Conservation (phyloP, 2,113 vertebrate genomes). For the Tor tambroides region DNA sequence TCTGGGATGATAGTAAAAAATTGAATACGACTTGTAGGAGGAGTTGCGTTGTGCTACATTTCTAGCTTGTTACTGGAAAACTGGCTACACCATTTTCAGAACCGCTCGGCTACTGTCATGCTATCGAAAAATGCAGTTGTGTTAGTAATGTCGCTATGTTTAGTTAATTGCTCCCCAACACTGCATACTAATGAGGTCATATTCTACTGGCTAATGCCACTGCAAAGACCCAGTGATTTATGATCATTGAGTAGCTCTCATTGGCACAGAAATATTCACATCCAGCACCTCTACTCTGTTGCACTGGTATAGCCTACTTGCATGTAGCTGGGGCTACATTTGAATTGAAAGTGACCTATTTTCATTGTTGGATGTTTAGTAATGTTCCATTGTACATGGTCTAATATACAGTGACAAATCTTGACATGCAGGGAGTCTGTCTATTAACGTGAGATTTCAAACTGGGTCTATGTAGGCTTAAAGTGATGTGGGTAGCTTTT, state of each 20-base stretch:
- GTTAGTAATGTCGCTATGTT: neutral
- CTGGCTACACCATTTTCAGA: neutral
- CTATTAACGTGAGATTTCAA: conserved; percentile 28
- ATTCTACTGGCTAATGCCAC: conserved; percentile 63
- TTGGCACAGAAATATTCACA: conserved; percentile 49
- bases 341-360: conserved; percentile 50
- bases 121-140: neutral
- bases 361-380: conserved; percentile 47
- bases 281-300: conserved; percentile 51
- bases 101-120: neutral
- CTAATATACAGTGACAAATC: conserved; percentile 61
- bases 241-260: conserved; percentile 57
- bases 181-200: conserved; percentile 60
- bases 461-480: conserved; percentile 54
- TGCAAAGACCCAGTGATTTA: conserved; percentile 62
- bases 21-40: neutral
- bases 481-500: conserved; percentile 58
- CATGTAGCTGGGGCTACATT: conserved; percentile 38
- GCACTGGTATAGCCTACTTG: conserved; percentile 24
- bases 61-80: neutral
- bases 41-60: neutral
- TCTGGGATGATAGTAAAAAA: neutral
- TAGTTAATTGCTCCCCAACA: neutral
- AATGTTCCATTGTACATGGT: conserved; percentile 46
- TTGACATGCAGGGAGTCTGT: conserved; percentile 49